These are phyloP conservation scores for Yponomeuta plumbellus DNA, from an alignment of 2,888 invertebrate species.

Conservation along the genomic window DNA sequence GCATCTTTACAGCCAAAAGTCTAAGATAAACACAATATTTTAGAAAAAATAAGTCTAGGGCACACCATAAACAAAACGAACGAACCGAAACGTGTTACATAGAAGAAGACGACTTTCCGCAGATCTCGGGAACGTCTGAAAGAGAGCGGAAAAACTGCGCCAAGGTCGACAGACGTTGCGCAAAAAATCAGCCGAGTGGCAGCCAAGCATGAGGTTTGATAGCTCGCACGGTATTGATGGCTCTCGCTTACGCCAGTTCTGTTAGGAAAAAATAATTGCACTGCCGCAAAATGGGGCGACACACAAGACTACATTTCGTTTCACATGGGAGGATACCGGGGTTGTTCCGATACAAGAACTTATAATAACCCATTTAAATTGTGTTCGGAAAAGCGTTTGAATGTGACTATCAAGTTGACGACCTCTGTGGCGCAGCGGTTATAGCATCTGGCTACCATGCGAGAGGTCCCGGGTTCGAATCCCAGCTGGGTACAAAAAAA, in stretches of 20 bases:
- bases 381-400: too few relatives aligned
- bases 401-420: too few relatives aligned
- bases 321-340: too few relatives aligned
- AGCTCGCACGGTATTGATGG: constrained; percentile 13
- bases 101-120: constrained; percentile 8
- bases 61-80: neutral
- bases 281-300: neutral
- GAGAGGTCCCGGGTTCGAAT: too few relatives aligned
- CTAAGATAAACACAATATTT: neutral
- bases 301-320: too few relatives aligned
- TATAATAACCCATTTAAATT: too few relatives aligned
- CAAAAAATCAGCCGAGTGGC: constrained; percentile 57
- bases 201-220: constrained; percentile 33
- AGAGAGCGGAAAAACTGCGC: constrained; percentile 74
- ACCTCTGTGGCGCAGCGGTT: too few relatives aligned
- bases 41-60: neutral
- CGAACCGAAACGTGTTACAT: neutral
- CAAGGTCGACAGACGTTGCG: constrained; percentile 64
- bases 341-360: too few relatives aligned
- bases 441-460: too few relatives aligned
- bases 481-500: too few relatives aligned
- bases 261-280: constrained; percentile 4
- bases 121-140: constrained; percentile 60
- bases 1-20: neutral
- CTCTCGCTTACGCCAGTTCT: constrained; percentile 9